A percentile compares a stretch with the other conserved stretches of the same genome.
Evolutionary conservation across 2,888 invertebrate species (phyloP).

Genomic region (Corythucha ciliata): DNA sequence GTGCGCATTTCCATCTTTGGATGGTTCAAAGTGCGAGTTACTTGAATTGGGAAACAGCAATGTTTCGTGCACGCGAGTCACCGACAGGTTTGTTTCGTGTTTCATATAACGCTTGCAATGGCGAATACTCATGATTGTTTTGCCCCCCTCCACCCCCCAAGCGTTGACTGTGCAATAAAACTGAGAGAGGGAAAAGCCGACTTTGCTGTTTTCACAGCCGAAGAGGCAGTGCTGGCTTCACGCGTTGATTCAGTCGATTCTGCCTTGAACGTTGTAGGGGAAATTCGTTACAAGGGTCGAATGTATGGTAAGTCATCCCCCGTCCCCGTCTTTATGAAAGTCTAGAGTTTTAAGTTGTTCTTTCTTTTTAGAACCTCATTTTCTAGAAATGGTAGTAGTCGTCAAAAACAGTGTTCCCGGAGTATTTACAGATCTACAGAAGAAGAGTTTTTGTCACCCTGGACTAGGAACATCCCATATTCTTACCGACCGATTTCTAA

Average conservation of each 20-base stretch:
- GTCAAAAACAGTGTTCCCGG: constrained; percentile 45
- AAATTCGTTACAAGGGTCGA: constrained; percentile 8
- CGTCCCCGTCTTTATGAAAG: no score
- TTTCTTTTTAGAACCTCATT: constrained; percentile 43
- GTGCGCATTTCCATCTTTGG: constrained; percentile 21
- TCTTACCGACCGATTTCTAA: constrained; percentile 53
- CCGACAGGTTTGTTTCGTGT: constrained; percentile 42
- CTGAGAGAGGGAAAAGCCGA: constrained; percentile 48
- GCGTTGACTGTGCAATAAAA: constrained; percentile 53
- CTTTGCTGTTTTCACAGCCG: constrained; percentile 52
- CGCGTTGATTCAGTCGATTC: constrained; percentile 39
- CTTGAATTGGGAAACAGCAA: constrained; percentile 44
- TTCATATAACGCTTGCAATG: neutral
- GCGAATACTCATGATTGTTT: neutral
- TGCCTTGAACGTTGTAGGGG: constrained; percentile 17
- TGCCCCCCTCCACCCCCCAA: no score
- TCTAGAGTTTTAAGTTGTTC: no score
- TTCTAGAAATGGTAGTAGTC: constrained; percentile 54
- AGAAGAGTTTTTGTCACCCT: constrained; percentile 55
- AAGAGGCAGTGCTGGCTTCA: constrained; percentile 49
- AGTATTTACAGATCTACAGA: constrained; percentile 45
- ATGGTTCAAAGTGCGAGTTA: constrained; percentile 40
- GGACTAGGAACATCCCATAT: constrained; percentile 48
- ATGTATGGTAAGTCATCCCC: neutral
- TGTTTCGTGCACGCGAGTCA: constrained; percentile 42